Percentiles rank a stretch among this genome's conserved stretches.
Evolutionary conservation across 2,113 vertebrate genomes (phyloP).

Genomic region (Telmatochromis sp.): DNA sequence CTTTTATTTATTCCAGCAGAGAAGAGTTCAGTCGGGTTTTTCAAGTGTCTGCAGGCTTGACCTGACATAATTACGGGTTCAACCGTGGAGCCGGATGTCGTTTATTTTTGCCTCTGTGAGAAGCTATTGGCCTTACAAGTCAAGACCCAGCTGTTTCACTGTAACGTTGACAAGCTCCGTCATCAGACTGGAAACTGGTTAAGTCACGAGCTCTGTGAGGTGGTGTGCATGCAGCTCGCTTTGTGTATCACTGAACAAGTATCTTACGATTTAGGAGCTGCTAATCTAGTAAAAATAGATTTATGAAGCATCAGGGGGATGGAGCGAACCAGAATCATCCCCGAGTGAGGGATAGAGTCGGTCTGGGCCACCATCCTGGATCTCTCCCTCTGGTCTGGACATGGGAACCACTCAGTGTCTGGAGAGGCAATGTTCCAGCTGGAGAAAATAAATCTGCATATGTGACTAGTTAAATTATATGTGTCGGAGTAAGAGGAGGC

Average conservation of each 20-base stretch:
- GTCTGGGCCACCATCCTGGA: background rate
- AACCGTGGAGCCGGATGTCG: constrained; percentile 13
- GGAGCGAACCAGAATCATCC: background rate
- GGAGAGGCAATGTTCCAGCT: constrained; percentile 20
- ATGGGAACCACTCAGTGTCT: constrained; percentile 9
- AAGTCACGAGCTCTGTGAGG: background rate
- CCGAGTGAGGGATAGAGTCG: background rate
- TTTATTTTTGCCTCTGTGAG: constrained; percentile 21
- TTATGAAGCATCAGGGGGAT: background rate
- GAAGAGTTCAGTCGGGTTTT: background rate
- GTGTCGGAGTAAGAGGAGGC: background rate
- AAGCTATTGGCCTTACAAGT: constrained; percentile 28
- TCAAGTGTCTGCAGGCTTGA: background rate
- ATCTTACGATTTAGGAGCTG: background rate
- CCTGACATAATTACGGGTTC: background rate
- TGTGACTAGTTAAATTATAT: constrained; percentile 16
- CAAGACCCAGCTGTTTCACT: constrained; percentile 35
- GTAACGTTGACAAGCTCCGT: background rate
- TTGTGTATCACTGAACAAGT: background rate
- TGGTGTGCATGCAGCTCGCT: background rate
- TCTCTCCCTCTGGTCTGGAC: background rate
- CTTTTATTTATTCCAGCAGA: background rate
- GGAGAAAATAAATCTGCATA: constrained; percentile 22
- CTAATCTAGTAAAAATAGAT: constrained; percentile 24
- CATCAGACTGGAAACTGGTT: background rate